These are phyloP conservation scores for Eupithecia subfuscata DNA, from an alignment of 2,888 invertebrate genomes.

Conservation along the genomic window DNA sequence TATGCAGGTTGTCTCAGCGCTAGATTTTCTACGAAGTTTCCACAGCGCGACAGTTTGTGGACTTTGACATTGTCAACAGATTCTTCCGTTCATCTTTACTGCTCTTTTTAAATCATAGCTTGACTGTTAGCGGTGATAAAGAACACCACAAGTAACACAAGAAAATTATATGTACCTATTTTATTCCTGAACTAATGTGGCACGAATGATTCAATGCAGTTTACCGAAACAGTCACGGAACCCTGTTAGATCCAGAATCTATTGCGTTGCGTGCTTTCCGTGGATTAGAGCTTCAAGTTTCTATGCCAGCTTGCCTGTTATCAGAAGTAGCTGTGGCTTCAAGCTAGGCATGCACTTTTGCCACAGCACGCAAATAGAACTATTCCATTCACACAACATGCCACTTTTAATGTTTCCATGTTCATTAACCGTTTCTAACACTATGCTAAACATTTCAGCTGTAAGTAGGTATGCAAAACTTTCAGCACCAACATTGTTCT, in stretches of 20 bases:
- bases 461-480: conserved; percentile 11
- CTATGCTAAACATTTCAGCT: conserved; percentile 11
- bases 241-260: conserved; percentile 21
- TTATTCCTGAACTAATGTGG: background rate
- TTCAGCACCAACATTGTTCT: conserved; percentile 7
- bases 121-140: background rate
- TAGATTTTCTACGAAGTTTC: conserved; percentile 21
- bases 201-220: conserved; percentile 4
- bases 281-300: conserved; percentile 25
- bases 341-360: conserved; percentile 29
- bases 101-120: background rate
- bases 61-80: conserved; percentile 12
- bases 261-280: conserved; percentile 22
- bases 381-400: conserved; percentile 31
- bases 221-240: background rate
- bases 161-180: background rate
- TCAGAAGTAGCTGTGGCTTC: conserved; percentile 29
- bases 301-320: conserved; percentile 24
- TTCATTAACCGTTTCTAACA: conserved; percentile 28
- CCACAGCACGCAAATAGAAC: conserved; percentile 28
- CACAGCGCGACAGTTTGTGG: background rate
- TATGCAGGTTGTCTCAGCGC: background rate
- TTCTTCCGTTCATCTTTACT: conserved; percentile 8
- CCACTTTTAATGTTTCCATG: conserved; percentile 14
- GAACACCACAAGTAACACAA: background rate